Percentiles rank a stretch among this genome's conserved stretches.
Evolutionary conservation across 2,797 vertebrate genomes (phyloP).

Genomic region (Sebastes trivittatus): DNA sequence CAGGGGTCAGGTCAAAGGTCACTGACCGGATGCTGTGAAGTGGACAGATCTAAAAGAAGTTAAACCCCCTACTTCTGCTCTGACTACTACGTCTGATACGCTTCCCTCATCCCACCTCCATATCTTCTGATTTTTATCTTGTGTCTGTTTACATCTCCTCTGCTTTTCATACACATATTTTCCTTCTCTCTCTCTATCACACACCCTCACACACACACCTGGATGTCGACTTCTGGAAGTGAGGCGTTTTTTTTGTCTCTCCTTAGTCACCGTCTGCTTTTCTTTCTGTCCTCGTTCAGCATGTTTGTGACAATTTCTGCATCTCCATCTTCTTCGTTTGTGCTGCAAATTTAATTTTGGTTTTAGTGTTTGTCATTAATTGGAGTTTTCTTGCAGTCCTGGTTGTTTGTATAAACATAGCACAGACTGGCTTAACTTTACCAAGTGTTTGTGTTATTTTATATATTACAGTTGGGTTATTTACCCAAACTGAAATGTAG

Average conservation of each 20-base stretch:
- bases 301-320: neutral
- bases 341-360: neutral
- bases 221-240: slow-evolving; percentile 10
- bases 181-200: neutral
- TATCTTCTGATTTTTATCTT: slow-evolving; percentile 22
- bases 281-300: slow-evolving; percentile 6
- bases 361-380: neutral
- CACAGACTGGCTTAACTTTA: neutral
- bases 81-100: neutral
- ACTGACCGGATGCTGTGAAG: slow-evolving; percentile 29
- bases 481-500: neutral
- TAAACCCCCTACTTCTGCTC: slow-evolving; percentile 32
- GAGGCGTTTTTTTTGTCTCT: slow-evolving; percentile 11
- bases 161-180: neutral
- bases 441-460: neutral
- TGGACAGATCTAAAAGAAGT: slow-evolving; percentile 27
- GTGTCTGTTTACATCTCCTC: slow-evolving; percentile 23
- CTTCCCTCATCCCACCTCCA: neutral
- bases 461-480: neutral
- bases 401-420: neutral
- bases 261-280: neutral
- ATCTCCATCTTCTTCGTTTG: neutral
- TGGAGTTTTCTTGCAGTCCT: neutral
- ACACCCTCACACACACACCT: neutral
- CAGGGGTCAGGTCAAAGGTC: slow-evolving; percentile 62